These are phyloP conservation scores for Oncorhynchus mykiss DNA, from an alignment of 2,113 vertebrate species.

Conservation along the genomic window DNA sequence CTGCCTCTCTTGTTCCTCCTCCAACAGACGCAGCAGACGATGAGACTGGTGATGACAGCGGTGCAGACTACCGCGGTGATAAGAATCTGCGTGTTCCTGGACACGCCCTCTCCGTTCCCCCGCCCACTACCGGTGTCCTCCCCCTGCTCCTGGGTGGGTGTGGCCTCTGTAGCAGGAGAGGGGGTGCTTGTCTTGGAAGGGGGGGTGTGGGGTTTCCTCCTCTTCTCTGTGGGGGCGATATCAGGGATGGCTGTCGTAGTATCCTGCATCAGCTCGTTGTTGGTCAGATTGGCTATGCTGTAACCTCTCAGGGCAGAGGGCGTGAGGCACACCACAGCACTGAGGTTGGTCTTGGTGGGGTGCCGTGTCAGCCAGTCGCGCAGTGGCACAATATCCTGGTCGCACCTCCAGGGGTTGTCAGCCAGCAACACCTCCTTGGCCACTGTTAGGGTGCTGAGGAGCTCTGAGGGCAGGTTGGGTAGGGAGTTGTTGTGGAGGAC, in stretches of 20 bases:
- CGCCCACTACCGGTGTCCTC: constrained; percentile 36
- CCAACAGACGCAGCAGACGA: constrained; percentile 62
- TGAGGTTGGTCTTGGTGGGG: constrained; percentile 67
- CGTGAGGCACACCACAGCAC: constrained; percentile 71
- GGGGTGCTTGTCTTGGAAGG: constrained; percentile 43
- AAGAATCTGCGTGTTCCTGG: constrained; percentile 44
- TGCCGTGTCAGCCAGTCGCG: constrained; percentile 78
- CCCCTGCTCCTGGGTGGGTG: constrained; percentile 33
- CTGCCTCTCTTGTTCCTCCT: constrained; percentile 60
- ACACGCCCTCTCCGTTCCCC: constrained; percentile 13
- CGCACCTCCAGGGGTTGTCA: constrained; percentile 90
- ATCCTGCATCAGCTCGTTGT: constrained; percentile 40
- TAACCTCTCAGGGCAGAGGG: constrained; percentile 65
- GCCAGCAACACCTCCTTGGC: constrained; percentile 77
- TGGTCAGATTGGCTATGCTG: constrained; percentile 57
- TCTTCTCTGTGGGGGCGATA: constrained; percentile 47
- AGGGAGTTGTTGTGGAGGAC: constrained; percentile 85
- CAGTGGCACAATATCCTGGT: constrained; percentile 79
- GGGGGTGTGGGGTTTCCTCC: constrained; percentile 41
- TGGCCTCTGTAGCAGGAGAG: constrained; percentile 39
- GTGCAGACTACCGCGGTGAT: constrained; percentile 56
- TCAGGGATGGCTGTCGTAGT: constrained; percentile 36
- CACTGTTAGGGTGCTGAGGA: constrained; percentile 73
- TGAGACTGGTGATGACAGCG: constrained; percentile 54
- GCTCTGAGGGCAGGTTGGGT: constrained; percentile 72